A percentile compares a stretch with the other conserved stretches of the same genome.
phyloP scores from a whole-genome alignment of 2,113 vertebrate genomes.

The Cavia aperea region DNA sequence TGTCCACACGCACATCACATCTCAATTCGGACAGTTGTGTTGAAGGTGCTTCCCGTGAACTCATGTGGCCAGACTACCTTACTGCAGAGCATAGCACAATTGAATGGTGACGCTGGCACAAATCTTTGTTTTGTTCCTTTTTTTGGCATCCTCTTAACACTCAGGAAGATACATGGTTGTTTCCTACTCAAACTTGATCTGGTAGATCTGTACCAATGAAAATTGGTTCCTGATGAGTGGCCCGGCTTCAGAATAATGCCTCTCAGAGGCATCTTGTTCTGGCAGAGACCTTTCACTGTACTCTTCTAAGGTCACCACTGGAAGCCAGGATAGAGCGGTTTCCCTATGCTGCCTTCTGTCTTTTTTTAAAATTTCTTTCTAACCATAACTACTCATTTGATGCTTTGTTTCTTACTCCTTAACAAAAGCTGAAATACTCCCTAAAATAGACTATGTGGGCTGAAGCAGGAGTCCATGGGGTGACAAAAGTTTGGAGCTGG shows the following conservation, averaged over 20 bases:
- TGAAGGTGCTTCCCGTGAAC: neutral
- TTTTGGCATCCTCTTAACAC: neutral
- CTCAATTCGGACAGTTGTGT: accelerated
- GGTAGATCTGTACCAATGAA: neutral
- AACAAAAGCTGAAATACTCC: neutral
- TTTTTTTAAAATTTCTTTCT: neutral
- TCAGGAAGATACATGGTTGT: neutral
- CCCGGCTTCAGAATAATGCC: neutral
- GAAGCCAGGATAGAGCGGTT: neutral
- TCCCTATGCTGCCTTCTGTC: neutral
- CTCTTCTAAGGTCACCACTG: neutral
- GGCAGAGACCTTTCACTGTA: neutral
- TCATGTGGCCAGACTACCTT: accelerated
- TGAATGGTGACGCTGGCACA: neutral
- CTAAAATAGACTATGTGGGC: neutral
- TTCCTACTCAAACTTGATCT: neutral
- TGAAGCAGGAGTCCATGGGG: neutral
- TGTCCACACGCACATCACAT: neutral
- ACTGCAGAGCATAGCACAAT: neutral
- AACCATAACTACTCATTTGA: neutral
- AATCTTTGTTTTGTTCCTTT: neutral
- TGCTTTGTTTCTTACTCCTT: neutral
- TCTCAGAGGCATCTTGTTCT: neutral
- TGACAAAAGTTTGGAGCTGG: neutral
- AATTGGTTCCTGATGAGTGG: neutral